Evolutionary conservation across 2,888 invertebrate species (phyloP), one percentile per base, ranked within the genome.

Genomic region (Tetramorium bicarinatum): DNA sequence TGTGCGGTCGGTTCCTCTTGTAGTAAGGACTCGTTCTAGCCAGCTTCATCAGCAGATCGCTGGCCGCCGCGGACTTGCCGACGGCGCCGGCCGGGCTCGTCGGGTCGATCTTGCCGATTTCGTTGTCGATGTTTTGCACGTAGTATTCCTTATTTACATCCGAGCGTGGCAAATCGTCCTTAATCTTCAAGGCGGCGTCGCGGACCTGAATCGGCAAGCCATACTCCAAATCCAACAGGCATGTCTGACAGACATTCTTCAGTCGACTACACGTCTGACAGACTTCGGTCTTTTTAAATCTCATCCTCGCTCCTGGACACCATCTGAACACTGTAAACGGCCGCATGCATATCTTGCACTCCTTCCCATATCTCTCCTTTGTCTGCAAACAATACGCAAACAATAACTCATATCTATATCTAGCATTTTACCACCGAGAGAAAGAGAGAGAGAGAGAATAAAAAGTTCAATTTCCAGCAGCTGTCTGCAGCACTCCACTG

Each of bases 211-310:
- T 97, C 0, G 97, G 97, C 71, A 98, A 94, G 0, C 98, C 99
- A 95, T 98, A 99, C 95, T 99, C 99, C 86, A 99, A 96, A 95
- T 99, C 99, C 69, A 99, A 95, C 38, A 99, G 96, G 95, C 99
- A 99, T 0, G 99, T 99, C 94, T 99, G 99, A 94, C 99, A 99
- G 34, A 99, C 98, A 95, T 99, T 99, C 95, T 99, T 99, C 85
- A 99, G 95, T 93, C 99, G 97, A 76, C 98, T 97, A 94, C 99
- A 99, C 0, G 99, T 99, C 94, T 99, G 99, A 94, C 99, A 99
- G 25, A 99, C 97, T 95, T 99, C 99, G 0, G 99, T 99, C 95
- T 99, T 99, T 95, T 99, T 99, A 94, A 98, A 99, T 91, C 99
- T 97, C 98, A 99, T 99, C 91, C 98, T 96, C 8, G 98, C 97